These are phyloP conservation scores for Daboia siamensis DNA, from an alignment of 2,113 vertebrate species.

Conservation along the genomic window DNA sequence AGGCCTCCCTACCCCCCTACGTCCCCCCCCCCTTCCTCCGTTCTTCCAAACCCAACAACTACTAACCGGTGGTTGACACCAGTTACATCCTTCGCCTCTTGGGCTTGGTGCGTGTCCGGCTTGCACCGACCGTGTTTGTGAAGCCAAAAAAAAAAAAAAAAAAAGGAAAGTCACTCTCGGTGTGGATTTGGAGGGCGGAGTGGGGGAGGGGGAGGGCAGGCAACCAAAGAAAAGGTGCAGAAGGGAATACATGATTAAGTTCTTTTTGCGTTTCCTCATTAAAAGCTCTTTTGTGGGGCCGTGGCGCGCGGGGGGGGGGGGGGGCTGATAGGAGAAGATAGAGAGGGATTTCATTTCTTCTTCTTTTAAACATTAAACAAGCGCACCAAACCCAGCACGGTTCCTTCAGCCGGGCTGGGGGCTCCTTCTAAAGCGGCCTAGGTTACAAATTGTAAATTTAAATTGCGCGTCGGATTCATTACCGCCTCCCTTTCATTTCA, in stretches of 20 bases:
- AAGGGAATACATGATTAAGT: not conserved
- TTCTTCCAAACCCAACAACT: not conserved
- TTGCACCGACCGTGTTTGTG: not conserved
- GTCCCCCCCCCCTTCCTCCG: no score
- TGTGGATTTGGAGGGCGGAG: not conserved
- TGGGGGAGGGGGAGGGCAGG: not conserved
- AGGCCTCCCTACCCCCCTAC: no score
- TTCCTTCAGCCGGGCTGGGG: conserved; percentile 70
- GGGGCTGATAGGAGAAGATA: conserved; percentile 16
- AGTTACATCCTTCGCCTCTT: not conserved
- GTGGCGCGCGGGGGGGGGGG: not conserved
- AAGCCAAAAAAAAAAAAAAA: no score
- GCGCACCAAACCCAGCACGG: conserved; percentile 67
- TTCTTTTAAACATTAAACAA: conserved; percentile 81
- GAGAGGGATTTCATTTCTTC: conserved; percentile 1
- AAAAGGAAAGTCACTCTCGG: not conserved
- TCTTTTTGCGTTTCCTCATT: conserved; percentile 29
- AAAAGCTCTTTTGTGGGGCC: conserved; percentile 2
- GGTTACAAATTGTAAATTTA: conserved; percentile 86
- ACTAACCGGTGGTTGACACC: not conserved
- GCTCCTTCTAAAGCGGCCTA: conserved; percentile 73
- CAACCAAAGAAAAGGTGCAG: not conserved
- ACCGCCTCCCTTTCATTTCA: conserved; percentile 82
- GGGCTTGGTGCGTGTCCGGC: no score
- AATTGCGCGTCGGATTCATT: conserved; percentile 84